Evolutionary conservation across 2,888 invertebrate genomes (phyloP), one percentile per base, ranked within the genome.

Genomic region (Temnothorax rugatulus): DNA sequence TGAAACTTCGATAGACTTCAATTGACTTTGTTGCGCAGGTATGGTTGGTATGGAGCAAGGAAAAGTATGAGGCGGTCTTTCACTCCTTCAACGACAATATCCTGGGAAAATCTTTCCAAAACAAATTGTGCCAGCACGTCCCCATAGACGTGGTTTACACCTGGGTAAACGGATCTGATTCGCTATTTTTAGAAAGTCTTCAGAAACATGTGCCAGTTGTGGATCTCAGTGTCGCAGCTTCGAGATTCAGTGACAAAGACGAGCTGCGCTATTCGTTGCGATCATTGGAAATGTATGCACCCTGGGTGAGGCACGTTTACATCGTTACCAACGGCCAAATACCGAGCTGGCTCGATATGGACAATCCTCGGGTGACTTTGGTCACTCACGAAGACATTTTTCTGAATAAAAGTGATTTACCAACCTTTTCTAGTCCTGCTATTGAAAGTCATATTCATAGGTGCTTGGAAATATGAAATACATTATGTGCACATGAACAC

Each of bases 271-370:
- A 96, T 91, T 97, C 97, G 0, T 92, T 97, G 74, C 95, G 98
- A 66, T 98, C 98, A 0, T 92, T 98, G 71, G 97, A 97, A 92
- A 96, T 96, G 93, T 97, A 96, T 94, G 97, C 97, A 7, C 97
- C 97, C 0, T 98, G 98, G 98, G 95, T 98, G 7, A 95, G 97
- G 25, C 97, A 97, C 84, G 96, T 98, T 8, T 98, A 96, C 91
- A 96, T 98, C 25, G 97, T 98, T 4, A 98, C 98, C 2, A 98
- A 98, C 94, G 98, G 98, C 0, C 98, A 98, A 94, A 97, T 98
- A 88, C 97, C 97, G 0, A 96, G 97, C 93, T 98, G 98, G 98
- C 94, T 98, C 64, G 97, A 98, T 93, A 95, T 98, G 91, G 97
- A 97, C 90, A 96, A 97, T 89, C 96, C 96, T 7, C 95, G 96